Percentiles rank a stretch among this genome's conserved stretches.
phyloP scores from a whole-genome alignment of 2,888 invertebrate genomes.

The Parapristionchus giblindavisi region DNA sequence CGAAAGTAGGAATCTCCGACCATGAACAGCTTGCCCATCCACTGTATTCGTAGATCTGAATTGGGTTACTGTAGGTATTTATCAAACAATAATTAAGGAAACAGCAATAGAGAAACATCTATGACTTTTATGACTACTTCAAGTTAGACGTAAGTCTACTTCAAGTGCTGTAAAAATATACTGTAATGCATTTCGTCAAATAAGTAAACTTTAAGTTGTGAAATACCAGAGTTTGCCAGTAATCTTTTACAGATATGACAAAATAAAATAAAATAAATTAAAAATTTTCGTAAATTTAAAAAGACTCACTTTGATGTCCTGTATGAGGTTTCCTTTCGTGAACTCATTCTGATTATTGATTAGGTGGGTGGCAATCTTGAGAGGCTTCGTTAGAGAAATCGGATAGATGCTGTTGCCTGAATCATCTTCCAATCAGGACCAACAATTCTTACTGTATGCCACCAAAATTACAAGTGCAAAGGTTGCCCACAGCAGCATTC shows the following conservation, averaged over 20 bases:
- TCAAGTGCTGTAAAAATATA: not conserved
- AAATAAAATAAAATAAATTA: too few species aligned
- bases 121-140: too few species aligned
- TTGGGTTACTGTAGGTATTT: not conserved
- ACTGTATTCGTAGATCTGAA: constrained; percentile 25
- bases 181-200: not conserved
- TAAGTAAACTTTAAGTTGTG: too few species aligned
- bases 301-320: constrained; percentile 19
- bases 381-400: constrained; percentile 18
- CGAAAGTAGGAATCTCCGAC: constrained; percentile 33
- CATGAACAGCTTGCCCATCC: constrained; percentile 23
- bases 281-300: too few species aligned
- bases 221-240: too few species aligned
- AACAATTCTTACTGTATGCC: too few species aligned
- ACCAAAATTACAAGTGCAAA: too few species aligned
- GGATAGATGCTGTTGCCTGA: constrained; percentile 15
- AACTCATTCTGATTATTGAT: constrained; percentile 26
- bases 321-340: not conserved
- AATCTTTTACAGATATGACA: too few species aligned
- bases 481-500: too few species aligned
- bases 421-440: too few species aligned
- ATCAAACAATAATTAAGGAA: not conserved
- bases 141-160: too few species aligned
- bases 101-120: not conserved
- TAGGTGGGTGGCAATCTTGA: not conserved